phyloP scores from a whole-genome alignment of 1,140 invertebrate species.

The Drosophila saltans region DNA sequence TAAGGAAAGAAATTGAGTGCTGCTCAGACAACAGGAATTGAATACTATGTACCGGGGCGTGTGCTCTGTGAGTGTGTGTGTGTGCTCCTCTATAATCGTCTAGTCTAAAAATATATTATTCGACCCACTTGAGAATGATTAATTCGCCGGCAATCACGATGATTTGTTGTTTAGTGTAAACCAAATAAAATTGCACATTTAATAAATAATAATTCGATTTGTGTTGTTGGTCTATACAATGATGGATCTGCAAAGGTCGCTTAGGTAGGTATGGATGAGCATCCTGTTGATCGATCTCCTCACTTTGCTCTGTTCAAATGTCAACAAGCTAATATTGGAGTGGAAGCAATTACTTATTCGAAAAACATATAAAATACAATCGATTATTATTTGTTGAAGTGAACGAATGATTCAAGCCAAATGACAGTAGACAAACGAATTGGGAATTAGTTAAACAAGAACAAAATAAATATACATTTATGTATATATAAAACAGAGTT shows the following conservation, averaged over 20 bases:
- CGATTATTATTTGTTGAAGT: slow-evolving; percentile 20
- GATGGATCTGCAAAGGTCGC: slow-evolving; percentile 4
- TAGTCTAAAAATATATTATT: slow-evolving; percentile 56
- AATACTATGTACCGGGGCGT: no score
- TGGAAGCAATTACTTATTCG: slow-evolving; percentile 46
- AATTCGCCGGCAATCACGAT: slow-evolving; percentile 52
- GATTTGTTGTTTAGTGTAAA: slow-evolving; percentile 41
- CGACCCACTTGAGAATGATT: slow-evolving; percentile 69
- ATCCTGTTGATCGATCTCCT: slow-evolving; percentile 9
- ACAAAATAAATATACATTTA: background rate
- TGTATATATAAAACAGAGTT: no score
- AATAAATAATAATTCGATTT: slow-evolving; percentile 33
- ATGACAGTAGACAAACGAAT: background rate
- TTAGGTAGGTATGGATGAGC: background rate
- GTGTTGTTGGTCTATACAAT: background rate
- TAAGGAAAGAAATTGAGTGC: background rate
- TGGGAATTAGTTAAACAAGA: background rate
- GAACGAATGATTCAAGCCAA: background rate
- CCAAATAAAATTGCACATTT: slow-evolving; percentile 44
- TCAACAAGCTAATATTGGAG: slow-evolving; percentile 24
- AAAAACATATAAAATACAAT: slow-evolving; percentile 47
- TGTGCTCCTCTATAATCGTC: background rate
- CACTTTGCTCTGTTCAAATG: slow-evolving; percentile 9
- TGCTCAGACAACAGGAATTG: background rate
- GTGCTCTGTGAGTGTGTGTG: no score